Evolutionary conservation across 2,113 vertebrate genomes (phyloP).

Genomic region (Chiloscyllium plagiosum): DNA sequence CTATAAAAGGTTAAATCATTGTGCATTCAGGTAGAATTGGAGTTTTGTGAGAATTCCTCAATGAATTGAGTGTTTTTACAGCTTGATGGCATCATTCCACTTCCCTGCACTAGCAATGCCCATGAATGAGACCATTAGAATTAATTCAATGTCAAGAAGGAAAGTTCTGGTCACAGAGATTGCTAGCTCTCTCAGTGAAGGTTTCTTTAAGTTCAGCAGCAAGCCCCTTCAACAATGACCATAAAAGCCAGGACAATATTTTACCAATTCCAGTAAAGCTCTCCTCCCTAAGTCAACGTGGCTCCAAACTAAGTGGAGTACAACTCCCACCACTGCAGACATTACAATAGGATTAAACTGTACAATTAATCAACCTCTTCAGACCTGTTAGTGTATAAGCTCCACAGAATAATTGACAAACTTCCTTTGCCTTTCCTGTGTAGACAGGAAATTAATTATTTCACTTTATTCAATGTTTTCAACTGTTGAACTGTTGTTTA

Average conservation of each 20-base stretch:
- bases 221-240: neutral
- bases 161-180: neutral
- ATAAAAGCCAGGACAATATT: neutral
- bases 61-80: neutral
- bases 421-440: slow-evolving; percentile 8
- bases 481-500: neutral
- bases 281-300: neutral
- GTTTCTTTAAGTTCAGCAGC: neutral
- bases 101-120: neutral
- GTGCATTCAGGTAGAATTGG: neutral
- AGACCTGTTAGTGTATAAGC: neutral
- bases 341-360: slow-evolving; percentile 7
- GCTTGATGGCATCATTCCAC: neutral
- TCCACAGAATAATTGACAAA: neutral
- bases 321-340: neutral
- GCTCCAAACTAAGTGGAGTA: neutral
- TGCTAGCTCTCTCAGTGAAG: neutral
- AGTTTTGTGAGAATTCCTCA: neutral
- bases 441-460: slow-evolving; percentile 28
- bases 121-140: neutral
- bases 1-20: no score
- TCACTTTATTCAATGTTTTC: neutral
- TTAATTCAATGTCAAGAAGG: neutral
- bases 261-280: neutral
- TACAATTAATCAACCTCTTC: slow-evolving; percentile 27